Conservation (phyloP, 2,797 vertebrate genomes). For the Adrianichthys oophorus region DNA sequence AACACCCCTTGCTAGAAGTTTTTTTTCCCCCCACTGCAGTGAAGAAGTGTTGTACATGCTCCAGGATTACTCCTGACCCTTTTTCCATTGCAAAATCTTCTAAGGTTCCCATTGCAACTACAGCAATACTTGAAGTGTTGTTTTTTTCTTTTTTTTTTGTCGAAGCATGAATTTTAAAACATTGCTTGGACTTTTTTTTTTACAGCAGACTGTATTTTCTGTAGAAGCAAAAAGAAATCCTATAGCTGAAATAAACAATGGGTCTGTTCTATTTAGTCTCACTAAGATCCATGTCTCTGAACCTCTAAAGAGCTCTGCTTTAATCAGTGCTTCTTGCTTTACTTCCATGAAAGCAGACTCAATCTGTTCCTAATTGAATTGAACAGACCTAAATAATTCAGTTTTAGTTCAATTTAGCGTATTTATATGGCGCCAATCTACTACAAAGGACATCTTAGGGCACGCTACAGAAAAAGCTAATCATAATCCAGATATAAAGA, state of each 20-base stretch:
- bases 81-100: background rate
- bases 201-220: background rate
- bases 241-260: background rate
- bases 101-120: slow-evolving; percentile 1
- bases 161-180: slow-evolving; percentile 1
- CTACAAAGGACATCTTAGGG: too few species aligned
- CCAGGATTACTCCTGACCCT: slow-evolving; percentile 4
- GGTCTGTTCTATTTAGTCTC: background rate
- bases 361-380: background rate
- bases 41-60: slow-evolving; percentile 9
- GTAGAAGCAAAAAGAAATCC: slow-evolving; percentile 1
- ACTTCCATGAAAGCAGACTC: background rate
- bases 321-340: too few species aligned
- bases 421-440: too few species aligned
- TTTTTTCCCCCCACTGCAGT: slow-evolving; percentile 9
- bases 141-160: background rate
- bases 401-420: too few species aligned
- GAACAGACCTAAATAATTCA: background rate
- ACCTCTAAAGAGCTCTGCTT: too few species aligned
- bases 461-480: too few species aligned
- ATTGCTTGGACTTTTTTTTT: background rate
- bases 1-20: slow-evolving; percentile 5
- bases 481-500: too few species aligned
- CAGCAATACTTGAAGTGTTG: background rate
- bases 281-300: too few species aligned